Evolutionary conservation across 1,140 invertebrate genomes (phyloP), one percentile per base, ranked within the genome.

Genomic region (Nebria ingens): DNA sequence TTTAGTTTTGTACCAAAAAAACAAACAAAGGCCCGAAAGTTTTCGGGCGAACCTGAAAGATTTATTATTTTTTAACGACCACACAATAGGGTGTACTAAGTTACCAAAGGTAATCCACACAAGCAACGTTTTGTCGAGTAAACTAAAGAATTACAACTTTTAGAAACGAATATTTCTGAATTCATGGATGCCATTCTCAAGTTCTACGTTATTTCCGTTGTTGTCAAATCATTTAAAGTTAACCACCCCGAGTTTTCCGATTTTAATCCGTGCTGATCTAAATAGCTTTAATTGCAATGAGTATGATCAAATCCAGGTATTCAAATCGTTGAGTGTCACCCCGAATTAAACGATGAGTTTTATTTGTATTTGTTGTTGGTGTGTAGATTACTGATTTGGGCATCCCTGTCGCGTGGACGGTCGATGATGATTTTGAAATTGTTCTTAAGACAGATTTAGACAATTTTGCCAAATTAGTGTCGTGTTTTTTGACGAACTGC

Each of bases 341-440:
- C n/a, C n/a, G n/a, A n/a, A n/a, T n/a, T n/a, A n/a, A n/a, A n/a
- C n/a, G n/a, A n/a, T n/a, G 1, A 51, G n/a, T 19, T 54, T 29
- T 55, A 19, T 1, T 52, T 56, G 49, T 54, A 6, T 29, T 13
- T 29, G 25, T 29, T 15, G n/a, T 34, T 34, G n/a, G 6, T 9
- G 6, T 34, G n/a, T 61, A 85, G 80, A 69, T 85, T 42, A 82
- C 85, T 68, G 75, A 82, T 63, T 85, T 79, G 63, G 83, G 83
- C 58, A 71, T 77, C 62, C 73, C 79, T 34, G 69, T 79, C 45
- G 79, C 82, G 34, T 85, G 83, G 83, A 81, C 76, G 54, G 73
- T 75, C 13, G 72, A 76, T 52, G 76, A 79, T 63, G 71, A 73
- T 64, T 78, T 85, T 58, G 76, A 77, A 34, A 63, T 83, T 21